These are phyloP conservation scores for Sarcophilus harrisii DNA, from an alignment of 2,797 vertebrate genomes.

Conservation along the genomic window DNA sequence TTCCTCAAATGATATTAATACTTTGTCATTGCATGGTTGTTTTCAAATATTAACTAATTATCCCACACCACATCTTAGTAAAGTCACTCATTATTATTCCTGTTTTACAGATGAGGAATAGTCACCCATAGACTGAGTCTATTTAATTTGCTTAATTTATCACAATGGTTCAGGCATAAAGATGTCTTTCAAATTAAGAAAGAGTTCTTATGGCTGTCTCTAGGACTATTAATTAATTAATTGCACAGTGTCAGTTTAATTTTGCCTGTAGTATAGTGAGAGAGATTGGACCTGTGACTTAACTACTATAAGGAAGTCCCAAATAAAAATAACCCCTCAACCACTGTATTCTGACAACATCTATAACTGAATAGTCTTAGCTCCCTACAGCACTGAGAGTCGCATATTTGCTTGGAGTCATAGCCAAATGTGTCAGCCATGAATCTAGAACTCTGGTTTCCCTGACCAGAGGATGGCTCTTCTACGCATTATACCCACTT, in stretches of 20 bases:
- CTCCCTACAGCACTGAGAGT: neutral
- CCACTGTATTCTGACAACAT: neutral
- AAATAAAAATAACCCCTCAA: neutral
- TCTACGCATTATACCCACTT: neutral
- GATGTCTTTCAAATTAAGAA: neutral
- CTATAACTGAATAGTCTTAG: neutral
- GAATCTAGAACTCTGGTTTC: neutral
- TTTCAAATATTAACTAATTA: neutral
- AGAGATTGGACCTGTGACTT: neutral
- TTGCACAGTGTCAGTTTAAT: neutral
- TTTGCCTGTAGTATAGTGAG: neutral
- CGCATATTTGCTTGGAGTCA: neutral
- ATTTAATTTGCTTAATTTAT: neutral
- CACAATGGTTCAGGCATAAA: neutral
- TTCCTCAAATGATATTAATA: neutral
- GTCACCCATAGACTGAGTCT: neutral
- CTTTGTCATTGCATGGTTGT: neutral
- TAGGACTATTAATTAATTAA: neutral
- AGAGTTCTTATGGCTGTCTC: neutral
- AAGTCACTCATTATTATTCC: neutral
- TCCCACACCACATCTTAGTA: neutral
- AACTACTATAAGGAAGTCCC: neutral
- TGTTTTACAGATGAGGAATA: neutral
- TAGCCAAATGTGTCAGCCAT: neutral
- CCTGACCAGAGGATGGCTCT: neutral